Conservation (phyloP, 1,140 invertebrate species). For the Mercenaria mercenaria region DNA sequence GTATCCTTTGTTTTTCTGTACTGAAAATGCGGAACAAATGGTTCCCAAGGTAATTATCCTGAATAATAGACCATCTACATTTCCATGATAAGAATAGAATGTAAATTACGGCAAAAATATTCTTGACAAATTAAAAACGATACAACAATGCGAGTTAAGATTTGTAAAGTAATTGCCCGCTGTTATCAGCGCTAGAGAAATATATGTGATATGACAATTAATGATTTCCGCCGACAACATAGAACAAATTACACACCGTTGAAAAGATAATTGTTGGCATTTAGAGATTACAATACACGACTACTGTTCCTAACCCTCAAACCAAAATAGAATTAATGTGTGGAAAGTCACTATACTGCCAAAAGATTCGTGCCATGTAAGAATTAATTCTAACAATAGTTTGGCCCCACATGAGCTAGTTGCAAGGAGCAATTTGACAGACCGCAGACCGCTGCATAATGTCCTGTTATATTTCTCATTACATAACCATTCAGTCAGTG, state of each 20-base stretch:
- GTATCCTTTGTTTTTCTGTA: background rate
- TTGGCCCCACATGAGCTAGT: no score
- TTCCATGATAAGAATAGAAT: conserved; percentile 39
- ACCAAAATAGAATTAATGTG: conserved; percentile 7
- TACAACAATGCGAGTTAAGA: conserved; percentile 43
- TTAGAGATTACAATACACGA: background rate
- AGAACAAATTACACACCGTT: conserved; percentile 47
- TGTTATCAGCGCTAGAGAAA: background rate
- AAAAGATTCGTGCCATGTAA: background rate
- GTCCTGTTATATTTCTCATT: no score
- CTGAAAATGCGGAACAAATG: background rate
- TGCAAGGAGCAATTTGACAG: no score
- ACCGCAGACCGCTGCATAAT: no score
- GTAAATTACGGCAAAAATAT: conserved; percentile 50
- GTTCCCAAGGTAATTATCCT: background rate
- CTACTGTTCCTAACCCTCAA: background rate
- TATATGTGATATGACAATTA: conserved; percentile 47
- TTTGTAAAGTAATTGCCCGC: conserved; percentile 49
- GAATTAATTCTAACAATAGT: background rate
- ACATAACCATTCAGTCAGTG: no score
- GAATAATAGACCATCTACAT: background rate
- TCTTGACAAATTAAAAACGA: conserved; percentile 65
- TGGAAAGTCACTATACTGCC: background rate
- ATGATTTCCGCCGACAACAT: conserved; percentile 38
- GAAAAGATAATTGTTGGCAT: conserved; percentile 42